Evolutionary conservation across 2,113 vertebrate genomes (phyloP), one percentile per base, ranked within the genome.

Genomic region (Syngnathus typhle): DNA sequence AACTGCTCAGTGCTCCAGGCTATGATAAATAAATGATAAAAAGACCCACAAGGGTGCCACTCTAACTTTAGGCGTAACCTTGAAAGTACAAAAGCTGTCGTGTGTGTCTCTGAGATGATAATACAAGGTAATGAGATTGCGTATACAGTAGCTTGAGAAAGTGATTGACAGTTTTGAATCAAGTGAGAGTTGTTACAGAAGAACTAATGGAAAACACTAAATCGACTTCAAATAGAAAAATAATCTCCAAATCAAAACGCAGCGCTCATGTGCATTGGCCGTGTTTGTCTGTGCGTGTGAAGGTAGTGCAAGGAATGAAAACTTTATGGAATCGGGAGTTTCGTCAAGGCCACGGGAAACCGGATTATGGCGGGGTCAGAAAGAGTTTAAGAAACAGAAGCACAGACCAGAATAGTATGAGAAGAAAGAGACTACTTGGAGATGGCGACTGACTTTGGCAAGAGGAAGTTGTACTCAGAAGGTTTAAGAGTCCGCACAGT

Each of bases 21-120:
- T 70, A 54, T 77, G 63, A 43, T 43, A 43, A 43, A 43, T 43
- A 43, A 43, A 43, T 43, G 12, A 32, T 32, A 43, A 43, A 71
- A 74, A 65, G 51, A 72, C 51, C 78, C 62, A 69, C 55, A 72
- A 70, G 59, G 73, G 47, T 2, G 7, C 16, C 47, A 70, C 39
- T 36, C 41, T 70, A 58, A 70, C 72, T 55, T 51, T 80, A 74
- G 78, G 32, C 66, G 58, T 74, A 75, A 80, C 84, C 74, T 82
- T 84, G 82, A 69, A 66, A 68, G 64, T 66, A 54, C 69, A 59
- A 70, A 58, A 75, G 55, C 27, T 19, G 62, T 3, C 36, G 36
- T 52, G 8, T 4, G 15, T 69, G 64, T 69, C 39, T 49, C 36
- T 3, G 13, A 46, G 38, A 74, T n/a, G 65, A 58, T 0, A 0